These are phyloP conservation scores for Tangachromis dhanisi DNA, from an alignment of 2,113 vertebrate genomes.

Conservation along the genomic window DNA sequence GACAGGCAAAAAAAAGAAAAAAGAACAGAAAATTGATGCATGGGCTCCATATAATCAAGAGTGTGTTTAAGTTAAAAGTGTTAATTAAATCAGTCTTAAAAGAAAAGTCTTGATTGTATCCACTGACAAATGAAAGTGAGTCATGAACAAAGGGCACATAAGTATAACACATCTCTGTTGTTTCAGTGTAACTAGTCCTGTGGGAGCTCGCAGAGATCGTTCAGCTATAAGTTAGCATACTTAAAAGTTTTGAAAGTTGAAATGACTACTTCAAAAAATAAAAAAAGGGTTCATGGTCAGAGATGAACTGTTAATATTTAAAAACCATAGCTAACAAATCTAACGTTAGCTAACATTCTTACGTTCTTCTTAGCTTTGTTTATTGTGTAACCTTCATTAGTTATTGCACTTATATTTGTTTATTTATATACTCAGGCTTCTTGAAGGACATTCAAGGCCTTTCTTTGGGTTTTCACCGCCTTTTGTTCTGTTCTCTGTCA, in stretches of 20 bases:
- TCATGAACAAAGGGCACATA: not conserved
- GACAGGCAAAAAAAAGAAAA: not conserved
- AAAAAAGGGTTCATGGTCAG: not conserved
- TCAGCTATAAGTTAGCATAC: not conserved
- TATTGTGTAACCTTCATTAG: rapidly evolving
- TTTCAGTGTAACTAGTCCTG: rapidly evolving
- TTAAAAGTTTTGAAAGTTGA: not conserved
- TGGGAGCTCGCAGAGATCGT: not conserved
- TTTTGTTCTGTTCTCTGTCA: not conserved
- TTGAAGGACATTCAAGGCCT: not conserved
- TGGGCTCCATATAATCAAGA: not conserved
- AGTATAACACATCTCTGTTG: not conserved
- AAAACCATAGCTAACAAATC: not conserved
- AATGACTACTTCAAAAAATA: not conserved
- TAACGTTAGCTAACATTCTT: not conserved
- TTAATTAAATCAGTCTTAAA: not conserved
- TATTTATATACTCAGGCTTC: not conserved
- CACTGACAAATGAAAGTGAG: not conserved
- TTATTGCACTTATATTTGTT: not conserved
- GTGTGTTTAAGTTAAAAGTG: not conserved
- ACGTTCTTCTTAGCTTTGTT: not conserved
- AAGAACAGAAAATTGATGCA: not conserved
- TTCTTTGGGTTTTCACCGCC: not conserved
- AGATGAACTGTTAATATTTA: not conserved
- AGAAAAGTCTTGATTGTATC: not conserved